Base-by-base conservation (phyloP, 1,140 invertebrate species). In the Apocrypta bakeri region DNA sequence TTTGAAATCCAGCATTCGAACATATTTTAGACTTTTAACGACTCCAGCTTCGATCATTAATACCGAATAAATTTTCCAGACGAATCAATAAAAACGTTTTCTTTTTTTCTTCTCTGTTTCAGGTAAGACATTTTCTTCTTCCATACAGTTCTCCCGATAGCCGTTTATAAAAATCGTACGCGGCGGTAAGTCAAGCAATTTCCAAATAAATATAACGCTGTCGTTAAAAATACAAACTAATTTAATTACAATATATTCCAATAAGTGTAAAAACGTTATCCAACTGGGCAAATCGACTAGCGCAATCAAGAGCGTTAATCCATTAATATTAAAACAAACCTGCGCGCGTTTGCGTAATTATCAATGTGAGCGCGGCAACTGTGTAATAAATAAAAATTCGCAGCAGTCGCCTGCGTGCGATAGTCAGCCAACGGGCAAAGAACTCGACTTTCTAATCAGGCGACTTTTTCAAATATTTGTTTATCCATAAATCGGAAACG, bases 391-490 rank as follows among this genome's bases (percentile, higher is more conserved):
- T 69, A 31, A 71, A 71, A 71, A 71, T 71, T 24, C 29, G 25
- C 7, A 48, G 14, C 21, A 48, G 42, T 9, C 42, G 12, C 12
- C 2, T 42, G 8, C n/a, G n/a, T n/a, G n/a, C 33, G 33, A 37
- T 1, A 48, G 48, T 56, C 48, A 21, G 21, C 48, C 14, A 21
- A 2, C 48, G 14, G 48, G 48, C 14, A 61, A 74, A 61, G 61
- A 66, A 81, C 2, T 48, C 25, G n/a, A 83, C 75, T 83, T 83
- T 83, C 75, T 83, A 83, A 83, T 66, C 25, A 29, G 6, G 11
- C 40, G 25, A 73, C 75, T 64, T 61, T 63, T 42, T 9, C 48
- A 78, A 78, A 78, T 78, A 73, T 78, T 79, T 72, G 56, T 78
- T 83, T 83, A 83, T 78, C 61, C 4, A 33, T 66, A 42, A 78